These are phyloP conservation scores for Sparus aurata DNA, from an alignment of 2,797 vertebrate species.

Conservation along the genomic window DNA sequence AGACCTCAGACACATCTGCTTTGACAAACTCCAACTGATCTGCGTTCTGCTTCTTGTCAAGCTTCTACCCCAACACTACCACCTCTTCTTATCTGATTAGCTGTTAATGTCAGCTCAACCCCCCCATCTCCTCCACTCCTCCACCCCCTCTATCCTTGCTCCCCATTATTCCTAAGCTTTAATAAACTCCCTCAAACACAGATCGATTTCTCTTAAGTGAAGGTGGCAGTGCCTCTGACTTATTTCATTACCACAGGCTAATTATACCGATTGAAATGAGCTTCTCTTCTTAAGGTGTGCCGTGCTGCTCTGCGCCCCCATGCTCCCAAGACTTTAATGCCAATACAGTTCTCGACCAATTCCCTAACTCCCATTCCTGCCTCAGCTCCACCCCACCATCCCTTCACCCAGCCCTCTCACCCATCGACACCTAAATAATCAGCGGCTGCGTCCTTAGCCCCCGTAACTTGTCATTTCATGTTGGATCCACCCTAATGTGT, in stretches of 20 bases:
- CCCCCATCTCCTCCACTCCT: slow-evolving; percentile 50
- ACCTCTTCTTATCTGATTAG: slow-evolving; percentile 78
- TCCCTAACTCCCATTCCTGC: slow-evolving; percentile 62
- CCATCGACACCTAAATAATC: slow-evolving; percentile 81
- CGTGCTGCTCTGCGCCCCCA: slow-evolving; percentile 65
- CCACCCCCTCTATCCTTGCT: slow-evolving; percentile 67
- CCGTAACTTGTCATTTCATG: slow-evolving; percentile 85
- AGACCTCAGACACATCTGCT: slow-evolving; percentile 36
- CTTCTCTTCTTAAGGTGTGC: slow-evolving; percentile 86
- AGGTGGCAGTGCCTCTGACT: slow-evolving; percentile 88
- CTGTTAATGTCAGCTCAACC: slow-evolving; percentile 82
- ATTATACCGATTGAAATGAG: slow-evolving; percentile 90
- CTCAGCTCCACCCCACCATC: slow-evolving; percentile 50
- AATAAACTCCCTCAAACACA: slow-evolving; percentile 89
- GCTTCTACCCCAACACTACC: slow-evolving; percentile 46
- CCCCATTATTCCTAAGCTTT: slow-evolving; percentile 85
- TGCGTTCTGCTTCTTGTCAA: slow-evolving; percentile 60
- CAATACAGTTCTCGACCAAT: slow-evolving; percentile 72
- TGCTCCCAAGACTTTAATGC: slow-evolving; percentile 72
- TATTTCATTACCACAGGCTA: slow-evolving; percentile 90
- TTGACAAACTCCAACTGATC: slow-evolving; percentile 62
- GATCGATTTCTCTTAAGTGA: slow-evolving; percentile 90
- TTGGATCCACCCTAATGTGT: slow-evolving; percentile 87
- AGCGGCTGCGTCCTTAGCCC: slow-evolving; percentile 75
- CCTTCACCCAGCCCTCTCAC: slow-evolving; percentile 48